A percentile compares a stretch with the other conserved stretches of the same genome.
Evolutionary conservation across 1,140 invertebrate genomes (phyloP).

Genomic region (Caenorhabditis brenneri): DNA sequence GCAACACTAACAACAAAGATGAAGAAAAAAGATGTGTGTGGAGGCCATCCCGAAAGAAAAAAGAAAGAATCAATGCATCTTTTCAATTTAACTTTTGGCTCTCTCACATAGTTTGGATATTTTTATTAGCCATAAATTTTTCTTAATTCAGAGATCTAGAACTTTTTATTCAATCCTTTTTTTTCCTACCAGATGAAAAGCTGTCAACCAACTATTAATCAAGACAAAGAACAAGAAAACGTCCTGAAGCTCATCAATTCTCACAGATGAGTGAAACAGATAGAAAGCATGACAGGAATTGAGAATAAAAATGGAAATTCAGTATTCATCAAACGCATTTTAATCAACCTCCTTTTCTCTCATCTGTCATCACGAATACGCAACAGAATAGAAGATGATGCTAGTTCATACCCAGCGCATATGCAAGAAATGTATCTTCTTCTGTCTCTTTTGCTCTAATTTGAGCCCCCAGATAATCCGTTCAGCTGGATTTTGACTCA

Average conservation of each 20-base stretch:
- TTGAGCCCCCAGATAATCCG: neutral
- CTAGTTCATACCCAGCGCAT: slow-evolving; percentile 26
- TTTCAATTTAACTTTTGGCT: neutral
- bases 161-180: neutral
- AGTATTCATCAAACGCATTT: slow-evolving; percentile 23
- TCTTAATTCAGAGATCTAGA: neutral
- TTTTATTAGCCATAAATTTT: too few relatives aligned
- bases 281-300: neutral
- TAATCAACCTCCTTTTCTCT: neutral
- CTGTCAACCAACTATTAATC: too few relatives aligned
- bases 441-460: slow-evolving; percentile 5
- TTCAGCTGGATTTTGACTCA: neutral
- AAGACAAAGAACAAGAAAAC: too few relatives aligned
- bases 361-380: slow-evolving; percentile 15
- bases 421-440: slow-evolving; percentile 30
- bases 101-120: neutral
- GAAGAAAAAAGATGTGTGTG: neutral
- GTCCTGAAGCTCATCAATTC: too few relatives aligned
- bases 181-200: neutral
- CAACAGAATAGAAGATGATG: slow-evolving; percentile 35
- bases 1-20: slow-evolving; percentile 14
- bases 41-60: slow-evolving; percentile 1
- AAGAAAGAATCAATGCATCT: neutral
- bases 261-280: neutral
- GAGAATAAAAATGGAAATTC: neutral